phyloP scores from a whole-genome alignment of 2,113 vertebrate species.

The Gallinago media region DNA sequence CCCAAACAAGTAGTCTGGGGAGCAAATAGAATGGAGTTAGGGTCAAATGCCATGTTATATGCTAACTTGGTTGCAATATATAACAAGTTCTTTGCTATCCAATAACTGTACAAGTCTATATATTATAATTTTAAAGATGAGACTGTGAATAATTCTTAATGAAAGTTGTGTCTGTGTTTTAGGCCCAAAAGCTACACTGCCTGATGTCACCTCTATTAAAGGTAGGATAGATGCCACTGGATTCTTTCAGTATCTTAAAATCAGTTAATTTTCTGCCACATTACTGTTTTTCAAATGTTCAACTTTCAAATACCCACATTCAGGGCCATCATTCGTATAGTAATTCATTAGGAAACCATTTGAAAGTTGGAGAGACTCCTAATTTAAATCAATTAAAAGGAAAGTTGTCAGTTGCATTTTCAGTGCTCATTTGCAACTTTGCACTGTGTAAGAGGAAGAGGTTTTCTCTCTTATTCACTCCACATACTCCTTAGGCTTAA shows the following conservation, averaged over 20 bases:
- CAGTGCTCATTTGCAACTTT: slow-evolving; percentile 12
- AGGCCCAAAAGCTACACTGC: neutral
- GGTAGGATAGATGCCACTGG: neutral
- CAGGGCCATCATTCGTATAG: neutral
- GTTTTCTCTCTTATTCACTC: slow-evolving; percentile 35
- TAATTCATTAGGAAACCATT: slow-evolving; percentile 61
- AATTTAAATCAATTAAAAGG: slow-evolving; percentile 68
- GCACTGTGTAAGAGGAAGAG: neutral
- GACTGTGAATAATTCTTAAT: neutral
- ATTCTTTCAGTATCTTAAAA: neutral
- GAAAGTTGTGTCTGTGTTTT: neutral
- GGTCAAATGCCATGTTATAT: neutral
- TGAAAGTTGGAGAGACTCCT: slow-evolving; percentile 57
- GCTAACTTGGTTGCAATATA: neutral
- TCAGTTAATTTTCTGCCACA: neutral
- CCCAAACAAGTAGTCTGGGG: neutral
- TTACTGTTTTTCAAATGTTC: slow-evolving; percentile 6
- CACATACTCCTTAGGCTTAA: neutral
- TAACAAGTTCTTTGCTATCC: neutral
- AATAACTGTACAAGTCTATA: neutral
- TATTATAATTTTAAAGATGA: neutral
- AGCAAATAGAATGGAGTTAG: neutral
- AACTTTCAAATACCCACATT: neutral
- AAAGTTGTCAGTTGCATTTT: slow-evolving; percentile 59
- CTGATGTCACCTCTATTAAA: neutral